phyloP scores from a whole-genome alignment of 1,140 invertebrate species.

The Trachymyrmex septentrionalis region DNA sequence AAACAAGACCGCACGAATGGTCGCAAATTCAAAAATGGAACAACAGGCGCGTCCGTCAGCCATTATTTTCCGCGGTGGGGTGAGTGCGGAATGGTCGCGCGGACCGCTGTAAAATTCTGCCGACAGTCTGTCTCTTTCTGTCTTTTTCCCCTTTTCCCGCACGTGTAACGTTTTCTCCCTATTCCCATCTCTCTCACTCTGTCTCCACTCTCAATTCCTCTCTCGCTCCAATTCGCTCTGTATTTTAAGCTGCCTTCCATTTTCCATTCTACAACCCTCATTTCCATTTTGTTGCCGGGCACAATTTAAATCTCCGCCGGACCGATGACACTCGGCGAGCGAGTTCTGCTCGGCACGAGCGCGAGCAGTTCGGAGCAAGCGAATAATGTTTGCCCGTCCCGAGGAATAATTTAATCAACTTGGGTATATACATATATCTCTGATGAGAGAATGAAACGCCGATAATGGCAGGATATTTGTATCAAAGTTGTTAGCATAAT shows the following conservation, averaged over 20 bases:
- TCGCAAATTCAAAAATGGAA: slow-evolving; percentile 78
- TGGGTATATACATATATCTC: slow-evolving; percentile 9
- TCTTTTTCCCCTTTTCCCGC: slow-evolving; percentile 29
- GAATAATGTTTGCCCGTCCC: slow-evolving; percentile 45
- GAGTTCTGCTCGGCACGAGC: slow-evolving; percentile 53
- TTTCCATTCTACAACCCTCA: slow-evolving; percentile 77
- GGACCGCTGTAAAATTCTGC: slow-evolving; percentile 52
- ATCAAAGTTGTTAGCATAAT: slow-evolving; percentile 49
- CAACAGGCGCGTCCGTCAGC: slow-evolving; percentile 75
- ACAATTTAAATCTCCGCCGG: slow-evolving; percentile 76
- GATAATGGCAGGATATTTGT: slow-evolving; percentile 63
- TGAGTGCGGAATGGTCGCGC: slow-evolving; percentile 64
- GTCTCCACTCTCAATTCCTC: background rate
- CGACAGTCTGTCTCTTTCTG: slow-evolving; percentile 55
- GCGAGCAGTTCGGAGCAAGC: slow-evolving; percentile 15
- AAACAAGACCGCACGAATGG: slow-evolving; percentile 72
- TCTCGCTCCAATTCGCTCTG: slow-evolving; percentile 43
- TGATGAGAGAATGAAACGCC: slow-evolving; percentile 67
- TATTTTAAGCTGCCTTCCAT: slow-evolving; percentile 78
- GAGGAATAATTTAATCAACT: slow-evolving; percentile 69
- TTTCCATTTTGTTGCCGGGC: slow-evolving; percentile 76
- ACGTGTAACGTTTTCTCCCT: slow-evolving; percentile 27
- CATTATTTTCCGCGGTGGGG: slow-evolving; percentile 74
- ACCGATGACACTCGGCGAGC: slow-evolving; percentile 75
- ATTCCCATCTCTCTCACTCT: slow-evolving; percentile 6